Conservation (phyloP, 2,113 vertebrate genomes). For the Myanophis thanlyinensis region DNA sequence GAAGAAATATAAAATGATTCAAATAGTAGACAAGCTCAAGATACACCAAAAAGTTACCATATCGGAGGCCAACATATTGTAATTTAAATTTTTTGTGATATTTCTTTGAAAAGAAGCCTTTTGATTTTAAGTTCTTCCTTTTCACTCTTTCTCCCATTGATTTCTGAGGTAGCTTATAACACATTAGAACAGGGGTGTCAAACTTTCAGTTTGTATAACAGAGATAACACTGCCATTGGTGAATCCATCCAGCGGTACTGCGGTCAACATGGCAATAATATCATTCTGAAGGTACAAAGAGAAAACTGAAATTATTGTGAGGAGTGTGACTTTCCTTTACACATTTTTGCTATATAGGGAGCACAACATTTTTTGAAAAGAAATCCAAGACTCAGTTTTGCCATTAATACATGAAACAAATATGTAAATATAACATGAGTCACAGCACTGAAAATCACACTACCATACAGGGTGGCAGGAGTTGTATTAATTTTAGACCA, state of each 20-base stretch:
- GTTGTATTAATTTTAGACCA: neutral
- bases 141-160: neutral
- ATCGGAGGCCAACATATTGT: neutral
- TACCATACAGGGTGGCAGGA: neutral
- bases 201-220: too few species aligned
- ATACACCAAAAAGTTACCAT: neutral
- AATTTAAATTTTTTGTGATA: neutral
- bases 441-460: neutral
- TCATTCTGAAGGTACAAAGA: neutral
- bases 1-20: neutral
- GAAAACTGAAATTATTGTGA: neutral
- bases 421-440: neutral
- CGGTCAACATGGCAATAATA: neutral
- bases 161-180: neutral
- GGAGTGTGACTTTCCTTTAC: neutral
- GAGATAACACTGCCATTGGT: conserved; percentile 18
- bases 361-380: neutral
- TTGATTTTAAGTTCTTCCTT: neutral
- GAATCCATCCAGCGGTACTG: neutral
- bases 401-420: neutral
- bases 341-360: neutral
- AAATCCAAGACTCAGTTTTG: neutral
- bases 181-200: neutral
- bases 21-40: neutral
- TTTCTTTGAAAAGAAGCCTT: neutral